phyloP scores from a whole-genome alignment of 2,888 invertebrate species.

The Seira musarum region DNA sequence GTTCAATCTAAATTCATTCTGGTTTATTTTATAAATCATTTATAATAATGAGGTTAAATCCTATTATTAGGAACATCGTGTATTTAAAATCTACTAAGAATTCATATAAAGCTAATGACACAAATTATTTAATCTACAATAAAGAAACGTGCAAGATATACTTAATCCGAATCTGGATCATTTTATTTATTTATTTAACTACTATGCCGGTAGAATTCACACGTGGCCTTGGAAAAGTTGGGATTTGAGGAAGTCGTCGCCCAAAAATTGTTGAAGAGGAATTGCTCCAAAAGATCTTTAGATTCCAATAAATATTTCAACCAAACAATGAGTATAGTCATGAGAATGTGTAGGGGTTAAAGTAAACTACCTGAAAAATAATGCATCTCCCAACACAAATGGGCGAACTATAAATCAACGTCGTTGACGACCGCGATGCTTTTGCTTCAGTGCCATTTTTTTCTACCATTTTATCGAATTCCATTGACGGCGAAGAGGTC shows the following conservation, averaged over 20 bases:
- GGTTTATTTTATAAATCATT: neutral
- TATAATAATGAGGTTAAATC: neutral
- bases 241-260: slow-evolving; percentile 22
- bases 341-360: too few relatives aligned
- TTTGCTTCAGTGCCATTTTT: neutral
- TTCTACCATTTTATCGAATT: neutral
- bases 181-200: too few relatives aligned
- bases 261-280: slow-evolving; percentile 38
- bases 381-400: slow-evolving; percentile 46
- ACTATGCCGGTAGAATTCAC: slow-evolving; percentile 13
- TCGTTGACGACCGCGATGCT: slow-evolving; percentile 8
- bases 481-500: neutral
- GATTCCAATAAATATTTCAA: too few relatives aligned
- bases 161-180: neutral
- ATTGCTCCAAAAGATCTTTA: slow-evolving; percentile 57
- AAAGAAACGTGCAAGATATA: neutral
- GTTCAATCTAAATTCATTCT: neutral
- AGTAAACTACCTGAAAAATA: slow-evolving; percentile 48
- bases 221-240: slow-evolving; percentile 38
- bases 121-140: neutral
- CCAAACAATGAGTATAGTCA: too few relatives aligned
- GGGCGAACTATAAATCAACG: slow-evolving; percentile 41
- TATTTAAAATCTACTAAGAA: too few relatives aligned
- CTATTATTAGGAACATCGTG: too few relatives aligned
- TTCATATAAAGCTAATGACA: too few relatives aligned